phyloP scores from a whole-genome alignment of 2,113 vertebrate genomes.

The Bos indicus region DNA sequence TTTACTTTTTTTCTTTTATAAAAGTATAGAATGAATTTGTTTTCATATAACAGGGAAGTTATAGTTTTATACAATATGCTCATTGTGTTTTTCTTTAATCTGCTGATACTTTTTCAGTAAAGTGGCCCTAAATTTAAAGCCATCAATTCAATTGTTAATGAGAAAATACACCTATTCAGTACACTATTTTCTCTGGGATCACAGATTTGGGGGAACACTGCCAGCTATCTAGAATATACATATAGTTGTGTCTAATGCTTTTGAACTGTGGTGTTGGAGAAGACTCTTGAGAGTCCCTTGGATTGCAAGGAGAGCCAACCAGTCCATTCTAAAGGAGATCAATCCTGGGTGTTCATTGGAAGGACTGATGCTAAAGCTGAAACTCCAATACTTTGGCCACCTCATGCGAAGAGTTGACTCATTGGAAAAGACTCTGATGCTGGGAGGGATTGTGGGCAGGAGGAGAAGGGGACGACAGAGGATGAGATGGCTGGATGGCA shows the following conservation, averaged over 20 bases:
- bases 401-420: too few species aligned
- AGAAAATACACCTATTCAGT: neutral
- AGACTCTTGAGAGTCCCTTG: too few species aligned
- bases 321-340: too few species aligned
- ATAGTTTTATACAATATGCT: neutral
- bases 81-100: neutral
- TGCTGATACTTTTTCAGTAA: neutral
- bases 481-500: too few species aligned
- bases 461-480: too few species aligned
- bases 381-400: too few species aligned
- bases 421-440: too few species aligned
- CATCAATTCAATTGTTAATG: neutral
- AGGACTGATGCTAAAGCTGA: too few species aligned
- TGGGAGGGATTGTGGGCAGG: too few species aligned
- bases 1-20: neutral
- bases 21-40: neutral
- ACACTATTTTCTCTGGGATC: neutral
- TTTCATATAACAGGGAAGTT: neutral
- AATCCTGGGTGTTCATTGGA: too few species aligned
- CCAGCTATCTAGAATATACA: neutral
- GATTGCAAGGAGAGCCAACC: too few species aligned
- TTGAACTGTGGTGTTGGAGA: too few species aligned
- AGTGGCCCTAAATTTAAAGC: neutral
- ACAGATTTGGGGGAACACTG: neutral
- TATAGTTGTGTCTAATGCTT: rapidly evolving